A percentile compares a stretch with the other conserved stretches of the same genome.
Evolutionary conservation across 2,888 invertebrate species (phyloP).

Genomic region (Xestia c-nigrum): DNA sequence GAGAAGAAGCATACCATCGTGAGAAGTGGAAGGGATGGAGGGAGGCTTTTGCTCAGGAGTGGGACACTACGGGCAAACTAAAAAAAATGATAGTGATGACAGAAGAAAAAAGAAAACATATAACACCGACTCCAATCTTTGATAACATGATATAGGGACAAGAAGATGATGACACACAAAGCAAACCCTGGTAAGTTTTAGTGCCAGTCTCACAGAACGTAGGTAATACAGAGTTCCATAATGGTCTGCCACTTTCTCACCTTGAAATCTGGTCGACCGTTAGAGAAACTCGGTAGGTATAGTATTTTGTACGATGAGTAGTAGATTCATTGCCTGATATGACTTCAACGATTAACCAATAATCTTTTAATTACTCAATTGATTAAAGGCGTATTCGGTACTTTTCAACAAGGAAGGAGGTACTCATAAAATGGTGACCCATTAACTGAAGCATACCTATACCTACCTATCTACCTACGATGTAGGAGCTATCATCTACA

Average conservation of each 20-base stretch:
- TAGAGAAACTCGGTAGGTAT: too few species aligned
- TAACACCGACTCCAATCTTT: not conserved
- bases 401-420: constrained; percentile 18
- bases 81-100: too few species aligned
- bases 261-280: too few species aligned
- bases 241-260: too few species aligned
- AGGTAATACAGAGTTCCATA: too few species aligned
- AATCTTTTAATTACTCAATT: constrained; percentile 48
- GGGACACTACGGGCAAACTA: too few species aligned
- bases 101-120: not conserved
- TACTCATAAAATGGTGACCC: constrained; percentile 25
- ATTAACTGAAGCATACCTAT: not conserved
- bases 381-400: not conserved
- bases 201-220: not conserved
- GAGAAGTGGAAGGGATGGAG: too few species aligned
- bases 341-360: constrained; percentile 45
- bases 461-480: not conserved
- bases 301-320: not conserved
- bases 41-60: too few species aligned
- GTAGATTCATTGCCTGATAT: constrained; percentile 32
- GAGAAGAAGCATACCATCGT: too few species aligned
- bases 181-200: too few species aligned
- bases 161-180: not conserved
- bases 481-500: constrained; percentile 22
- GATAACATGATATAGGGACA: not conserved